Evolutionary conservation across 2,113 vertebrate species (phyloP).

Genomic region (Cottus gobio): DNA sequence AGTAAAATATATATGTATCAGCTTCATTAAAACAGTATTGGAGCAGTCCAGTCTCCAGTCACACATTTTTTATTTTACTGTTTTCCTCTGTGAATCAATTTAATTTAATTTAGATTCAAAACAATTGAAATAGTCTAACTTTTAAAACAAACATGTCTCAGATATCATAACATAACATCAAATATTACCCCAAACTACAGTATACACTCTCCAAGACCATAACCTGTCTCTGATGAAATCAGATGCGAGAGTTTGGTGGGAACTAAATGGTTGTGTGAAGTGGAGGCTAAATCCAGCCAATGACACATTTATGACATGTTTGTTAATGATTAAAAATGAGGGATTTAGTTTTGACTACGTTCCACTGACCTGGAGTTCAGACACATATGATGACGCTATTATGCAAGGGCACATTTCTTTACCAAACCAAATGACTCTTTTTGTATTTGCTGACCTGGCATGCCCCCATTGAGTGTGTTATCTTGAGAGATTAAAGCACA

Average conservation of each 20-base stretch:
- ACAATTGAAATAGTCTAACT: neutral
- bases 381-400: neutral
- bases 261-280: neutral
- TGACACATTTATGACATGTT: neutral
- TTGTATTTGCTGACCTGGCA: neutral
- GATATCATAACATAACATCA: neutral
- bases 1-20: neutral
- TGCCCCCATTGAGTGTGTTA: neutral
- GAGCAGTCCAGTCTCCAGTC: neutral
- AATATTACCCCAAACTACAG: neutral
- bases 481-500: neutral
- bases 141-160: neutral
- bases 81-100: neutral
- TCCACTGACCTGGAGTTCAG: neutral
- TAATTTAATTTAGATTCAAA: neutral
- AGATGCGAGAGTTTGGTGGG: neutral
- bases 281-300: neutral
- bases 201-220: neutral
- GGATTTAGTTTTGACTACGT: neutral
- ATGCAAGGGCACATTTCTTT: slow-evolving; percentile 6
- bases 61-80: neutral
- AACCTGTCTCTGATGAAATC: neutral
- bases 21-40: neutral
- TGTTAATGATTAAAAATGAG: neutral
- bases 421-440: neutral